phyloP scores from a whole-genome alignment of 1,140 invertebrate genomes.

The Solen grandis region DNA sequence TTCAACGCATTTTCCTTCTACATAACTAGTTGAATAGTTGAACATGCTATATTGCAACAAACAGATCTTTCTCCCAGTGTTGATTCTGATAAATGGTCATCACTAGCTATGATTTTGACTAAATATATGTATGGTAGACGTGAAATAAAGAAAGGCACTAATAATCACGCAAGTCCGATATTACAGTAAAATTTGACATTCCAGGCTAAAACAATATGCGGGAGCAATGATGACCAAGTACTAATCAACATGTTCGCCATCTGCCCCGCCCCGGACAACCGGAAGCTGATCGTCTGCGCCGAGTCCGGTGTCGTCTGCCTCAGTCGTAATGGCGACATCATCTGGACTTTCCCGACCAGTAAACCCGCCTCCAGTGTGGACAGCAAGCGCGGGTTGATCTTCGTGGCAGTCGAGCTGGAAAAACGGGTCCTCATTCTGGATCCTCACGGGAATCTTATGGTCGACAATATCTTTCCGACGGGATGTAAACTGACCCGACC shows the following conservation, averaged over 20 bases:
- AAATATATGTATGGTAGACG: no score
- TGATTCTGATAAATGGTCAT: no score
- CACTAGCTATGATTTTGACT: no score
- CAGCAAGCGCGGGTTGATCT: constrained; percentile 27
- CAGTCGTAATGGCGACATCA: constrained; percentile 48
- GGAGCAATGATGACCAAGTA: constrained; percentile 42
- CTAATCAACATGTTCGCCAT: constrained; percentile 45
- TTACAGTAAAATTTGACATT: no score
- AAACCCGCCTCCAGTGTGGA: constrained; percentile 35
- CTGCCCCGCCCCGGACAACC: constrained; percentile 42
- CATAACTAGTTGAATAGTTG: no score
- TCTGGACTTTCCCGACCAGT: constrained; percentile 25
- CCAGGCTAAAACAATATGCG: constrained; percentile 48
- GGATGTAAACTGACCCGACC: constrained; percentile 28
- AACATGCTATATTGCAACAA: no score
- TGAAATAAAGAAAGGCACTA: no score
- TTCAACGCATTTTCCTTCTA: no score
- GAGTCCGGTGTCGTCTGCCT: constrained; percentile 32
- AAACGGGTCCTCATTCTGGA: constrained; percentile 41
- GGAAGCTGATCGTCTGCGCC: constrained; percentile 26
- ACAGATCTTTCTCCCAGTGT: no score
- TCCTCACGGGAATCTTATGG: constrained; percentile 46
- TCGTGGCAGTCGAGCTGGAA: constrained; percentile 35
- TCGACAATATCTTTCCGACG: constrained; percentile 46
- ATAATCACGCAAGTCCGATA: no score